Evolutionary conservation across 2,888 invertebrate species (phyloP), one percentile per base, ranked within the genome.

Genomic region (Agrochola macilenta): DNA sequence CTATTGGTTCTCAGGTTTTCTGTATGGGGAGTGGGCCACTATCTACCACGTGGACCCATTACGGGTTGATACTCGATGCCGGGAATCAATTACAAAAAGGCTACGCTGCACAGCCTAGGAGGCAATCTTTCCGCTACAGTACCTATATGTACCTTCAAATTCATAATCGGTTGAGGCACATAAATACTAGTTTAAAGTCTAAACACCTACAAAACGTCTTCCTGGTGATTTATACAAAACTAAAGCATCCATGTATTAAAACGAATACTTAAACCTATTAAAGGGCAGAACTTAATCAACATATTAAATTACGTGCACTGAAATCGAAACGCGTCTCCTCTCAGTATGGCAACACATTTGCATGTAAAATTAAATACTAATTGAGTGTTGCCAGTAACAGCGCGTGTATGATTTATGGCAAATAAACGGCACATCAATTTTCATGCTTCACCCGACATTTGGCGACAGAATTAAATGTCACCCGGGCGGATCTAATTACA

Each of bases 381-480:
- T 78, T 85, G 68, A 78, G 86, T 82, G 79, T 79, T 72, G 65
- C 77, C 72, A 65, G 63, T 81, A 69, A 69, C 35, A 20, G 65
- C 54, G 75, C 74, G 66, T 77, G 71, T 63, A 78, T 85, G 77
- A 85, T 78, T 77, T 79, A 70, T 79, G 65, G 52, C 39, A 69
- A 63, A 69, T 78, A 43, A 76, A 68, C 63, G 77, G 66, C 64
- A 66, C 70, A 81, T 87, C 71, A 71, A 63, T 83, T 75, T 74
- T 69, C 77, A 60, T 78, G 80, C 77, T 79, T 81, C 82, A 87
- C 84, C 66, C 75, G 39, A 85, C 90, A 89, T 90, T 90, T 84
- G 80, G 46, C 74, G 60, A 74, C 61, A 76, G 80, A 87, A 90
- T 91, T 87, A 81, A 78, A 85, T 81, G 63, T 76, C 73, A 79